Conservation (phyloP, 2,797 vertebrate genomes). For the Acanthurus lineatus region DNA sequence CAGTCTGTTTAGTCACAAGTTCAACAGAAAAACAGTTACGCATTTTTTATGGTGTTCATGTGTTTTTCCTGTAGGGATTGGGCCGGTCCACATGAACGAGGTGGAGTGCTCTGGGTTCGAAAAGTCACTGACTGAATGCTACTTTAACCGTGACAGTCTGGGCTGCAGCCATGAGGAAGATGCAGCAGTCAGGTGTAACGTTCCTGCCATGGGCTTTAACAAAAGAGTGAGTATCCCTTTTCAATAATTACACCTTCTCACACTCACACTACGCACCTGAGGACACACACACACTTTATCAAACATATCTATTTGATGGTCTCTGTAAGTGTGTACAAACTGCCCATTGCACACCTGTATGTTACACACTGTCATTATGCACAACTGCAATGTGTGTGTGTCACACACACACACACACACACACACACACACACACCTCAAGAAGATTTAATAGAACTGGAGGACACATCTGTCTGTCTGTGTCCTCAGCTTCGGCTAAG, state of each 20-base stretch:
- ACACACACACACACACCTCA: too few relatives aligned
- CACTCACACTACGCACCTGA: too few relatives aligned
- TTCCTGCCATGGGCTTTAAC: slow-evolving; percentile 96
- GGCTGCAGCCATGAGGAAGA: slow-evolving; percentile 96
- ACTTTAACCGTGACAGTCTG: slow-evolving; percentile 89
- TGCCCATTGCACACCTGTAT: too few relatives aligned
- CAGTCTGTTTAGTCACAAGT: background rate
- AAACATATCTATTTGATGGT: too few relatives aligned
- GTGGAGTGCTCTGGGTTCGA: slow-evolving; percentile 93
- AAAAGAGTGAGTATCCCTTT: slow-evolving; percentile 86
- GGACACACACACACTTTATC: too few relatives aligned
- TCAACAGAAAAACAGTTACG: slow-evolving; percentile 4
- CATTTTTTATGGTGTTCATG: background rate
- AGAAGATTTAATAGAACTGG: background rate
- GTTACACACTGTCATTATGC: too few relatives aligned
- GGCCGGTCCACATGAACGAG: slow-evolving; percentile 95
- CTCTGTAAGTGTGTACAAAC: too few relatives aligned
- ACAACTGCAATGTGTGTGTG: too few relatives aligned
- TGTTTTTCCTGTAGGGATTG: slow-evolving; percentile 86
- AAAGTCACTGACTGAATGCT: slow-evolving; percentile 94
- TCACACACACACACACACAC: too few relatives aligned
- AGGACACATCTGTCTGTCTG: slow-evolving; percentile 3
- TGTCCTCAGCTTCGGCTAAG: slow-evolving; percentile 89
- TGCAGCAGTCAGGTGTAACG: slow-evolving; percentile 91
- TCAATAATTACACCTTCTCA: too few relatives aligned